Evolutionary conservation across 37 sponge, comb jelly and placozoan species (phyloP).

Genomic region (Hormiphora californensis): DNA sequence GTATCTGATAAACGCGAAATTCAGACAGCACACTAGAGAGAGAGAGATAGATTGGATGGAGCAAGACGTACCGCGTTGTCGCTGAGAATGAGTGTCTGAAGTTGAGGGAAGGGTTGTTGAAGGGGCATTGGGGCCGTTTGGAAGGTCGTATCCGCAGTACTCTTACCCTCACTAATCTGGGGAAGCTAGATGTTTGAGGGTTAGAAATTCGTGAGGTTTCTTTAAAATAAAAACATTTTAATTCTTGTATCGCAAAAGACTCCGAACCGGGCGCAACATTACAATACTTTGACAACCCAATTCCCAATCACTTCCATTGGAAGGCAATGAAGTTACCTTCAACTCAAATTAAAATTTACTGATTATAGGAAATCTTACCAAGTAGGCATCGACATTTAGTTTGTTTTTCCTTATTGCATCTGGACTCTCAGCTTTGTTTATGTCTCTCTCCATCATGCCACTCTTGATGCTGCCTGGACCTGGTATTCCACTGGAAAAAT

Average conservation of each 20-base stretch:
- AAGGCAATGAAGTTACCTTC: no score
- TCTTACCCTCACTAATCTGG: conserved; percentile 38
- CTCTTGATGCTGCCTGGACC: conserved; percentile 47
- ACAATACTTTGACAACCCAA: no score
- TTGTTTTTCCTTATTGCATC: conserved; percentile 54
- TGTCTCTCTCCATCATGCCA: conserved; percentile 39
- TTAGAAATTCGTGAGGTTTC: not conserved
- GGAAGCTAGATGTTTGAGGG: conserved; percentile 5
- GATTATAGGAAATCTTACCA: no score
- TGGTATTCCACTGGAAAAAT: not conserved
- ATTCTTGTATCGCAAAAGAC: no score
- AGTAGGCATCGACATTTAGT: conserved; percentile 22
- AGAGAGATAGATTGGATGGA: not conserved
- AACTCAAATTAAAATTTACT: no score
- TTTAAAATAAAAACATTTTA: not conserved
- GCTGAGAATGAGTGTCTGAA: conserved; percentile 27
- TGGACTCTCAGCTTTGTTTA: conserved; percentile 16
- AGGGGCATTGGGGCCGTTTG: conserved; percentile 50
- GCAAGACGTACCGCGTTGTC: conserved; percentile 20
- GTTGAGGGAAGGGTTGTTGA: conserved; percentile 48
- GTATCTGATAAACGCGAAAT: not conserved
- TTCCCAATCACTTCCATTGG: no score
- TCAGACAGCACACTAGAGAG: not conserved
- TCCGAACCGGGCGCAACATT: no score
- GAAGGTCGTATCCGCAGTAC: conserved; percentile 29